Conservation (phyloP, 2,888 invertebrate species). For the Coecobrya sp. region DNA sequence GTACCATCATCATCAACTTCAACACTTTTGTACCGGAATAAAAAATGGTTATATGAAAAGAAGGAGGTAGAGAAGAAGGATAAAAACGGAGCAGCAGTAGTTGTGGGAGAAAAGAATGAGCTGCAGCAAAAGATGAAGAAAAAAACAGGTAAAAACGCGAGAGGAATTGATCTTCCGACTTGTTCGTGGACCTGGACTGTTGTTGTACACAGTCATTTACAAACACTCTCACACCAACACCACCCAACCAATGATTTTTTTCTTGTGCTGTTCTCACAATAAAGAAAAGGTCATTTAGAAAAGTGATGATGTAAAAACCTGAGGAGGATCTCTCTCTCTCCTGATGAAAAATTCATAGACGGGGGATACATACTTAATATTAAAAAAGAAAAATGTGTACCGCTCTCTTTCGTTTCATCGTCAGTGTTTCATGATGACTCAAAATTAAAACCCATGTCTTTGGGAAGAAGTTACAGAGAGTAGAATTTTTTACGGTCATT, state of each 20-base stretch:
- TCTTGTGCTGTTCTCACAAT: constrained; percentile 70
- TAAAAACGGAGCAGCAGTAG: constrained; percentile 16
- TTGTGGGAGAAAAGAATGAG: constrained; percentile 35
- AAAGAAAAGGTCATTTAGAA: constrained; percentile 74
- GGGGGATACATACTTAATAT: neutral
- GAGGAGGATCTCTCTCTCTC: constrained; percentile 38
- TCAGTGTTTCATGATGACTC: constrained; percentile 4
- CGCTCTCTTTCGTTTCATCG: neutral
- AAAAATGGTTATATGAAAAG: neutral
- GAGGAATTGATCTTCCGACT: neutral
- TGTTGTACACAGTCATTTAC: constrained; percentile 52
- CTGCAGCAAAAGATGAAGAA: constrained; percentile 7
- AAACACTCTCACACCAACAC: constrained; percentile 45
- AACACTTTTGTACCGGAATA: constrained; percentile 48
- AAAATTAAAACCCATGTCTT: constrained; percentile 51
- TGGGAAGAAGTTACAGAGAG: neutral
- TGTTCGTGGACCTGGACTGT: neutral
- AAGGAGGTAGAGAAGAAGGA: neutral
- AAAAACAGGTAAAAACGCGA: neutral
- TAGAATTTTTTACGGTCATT: constrained; percentile 66
- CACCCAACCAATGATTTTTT: constrained; percentile 14
- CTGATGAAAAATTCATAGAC: constrained; percentile 47
- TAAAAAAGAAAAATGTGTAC: neutral
- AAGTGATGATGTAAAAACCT: constrained; percentile 69
- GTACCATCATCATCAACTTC: constrained; percentile 55